phyloP scores from a whole-genome alignment of 1,140 invertebrate genomes.

The Dendroctonus valens region DNA sequence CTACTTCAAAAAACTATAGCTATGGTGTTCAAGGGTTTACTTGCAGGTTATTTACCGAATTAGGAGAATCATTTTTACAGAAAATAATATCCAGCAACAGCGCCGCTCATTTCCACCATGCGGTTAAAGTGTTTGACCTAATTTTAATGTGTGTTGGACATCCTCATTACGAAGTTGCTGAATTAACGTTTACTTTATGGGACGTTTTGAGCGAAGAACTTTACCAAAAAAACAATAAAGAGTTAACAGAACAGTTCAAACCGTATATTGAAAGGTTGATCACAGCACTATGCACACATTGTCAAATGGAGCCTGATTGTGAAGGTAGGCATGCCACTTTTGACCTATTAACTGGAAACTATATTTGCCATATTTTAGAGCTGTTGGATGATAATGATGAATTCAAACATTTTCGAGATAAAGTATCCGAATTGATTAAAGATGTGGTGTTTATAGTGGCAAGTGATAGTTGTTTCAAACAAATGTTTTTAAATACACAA shows the following conservation, averaged over 20 bases:
- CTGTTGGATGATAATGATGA: conserved; percentile 88
- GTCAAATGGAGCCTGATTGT: conserved; percentile 88
- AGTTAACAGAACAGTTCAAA: conserved; percentile 76
- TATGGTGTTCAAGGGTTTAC: not conserved
- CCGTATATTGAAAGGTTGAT: conserved; percentile 91
- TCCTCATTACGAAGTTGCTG: conserved; percentile 96
- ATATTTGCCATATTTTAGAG: conserved; percentile 41
- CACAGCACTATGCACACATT: conserved; percentile 78
- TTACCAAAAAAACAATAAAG: conserved; percentile 82
- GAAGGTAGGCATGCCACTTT: conserved; percentile 55
- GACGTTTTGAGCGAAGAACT: conserved; percentile 92
- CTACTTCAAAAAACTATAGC: not conserved
- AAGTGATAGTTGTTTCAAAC: conserved; percentile 85
- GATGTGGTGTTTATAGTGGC: conserved; percentile 98
- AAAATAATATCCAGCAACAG: conserved; percentile 68
- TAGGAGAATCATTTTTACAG: conserved; percentile 87
- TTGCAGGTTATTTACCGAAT: conserved; percentile 78
- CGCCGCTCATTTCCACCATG: conserved; percentile 67
- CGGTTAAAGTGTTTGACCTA: conserved; percentile 84
- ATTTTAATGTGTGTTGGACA: conserved; percentile 91
- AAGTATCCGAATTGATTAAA: conserved; percentile 91
- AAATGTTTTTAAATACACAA: conserved; percentile 80
- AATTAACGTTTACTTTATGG: conserved; percentile 97
- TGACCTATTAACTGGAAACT: no score
- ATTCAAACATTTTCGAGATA: conserved; percentile 80